A percentile compares a stretch with the other conserved stretches of the same genome.
Conservation (phyloP, 2,888 invertebrate species). For the Melieria omissa region DNA sequence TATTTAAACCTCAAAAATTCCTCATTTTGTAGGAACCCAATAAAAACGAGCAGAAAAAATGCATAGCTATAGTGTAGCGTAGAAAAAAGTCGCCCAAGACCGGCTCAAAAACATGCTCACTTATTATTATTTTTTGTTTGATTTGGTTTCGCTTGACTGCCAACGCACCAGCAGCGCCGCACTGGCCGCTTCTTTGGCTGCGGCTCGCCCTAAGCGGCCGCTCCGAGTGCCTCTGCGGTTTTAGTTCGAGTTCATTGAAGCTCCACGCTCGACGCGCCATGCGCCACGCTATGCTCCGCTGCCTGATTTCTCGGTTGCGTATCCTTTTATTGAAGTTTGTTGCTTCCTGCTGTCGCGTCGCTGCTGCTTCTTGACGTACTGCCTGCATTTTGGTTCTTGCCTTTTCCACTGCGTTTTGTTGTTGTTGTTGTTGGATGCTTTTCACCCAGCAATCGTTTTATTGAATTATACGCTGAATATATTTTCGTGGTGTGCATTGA, state of each 20-base stretch:
- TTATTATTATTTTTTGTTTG: no score
- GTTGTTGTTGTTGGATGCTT: background rate
- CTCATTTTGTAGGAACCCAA: no score
- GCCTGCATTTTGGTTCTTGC: background rate
- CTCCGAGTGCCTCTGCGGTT: slow-evolving; percentile 21
- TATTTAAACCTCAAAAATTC: no score
- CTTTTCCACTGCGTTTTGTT: slow-evolving; percentile 1
- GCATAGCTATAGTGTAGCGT: no score
- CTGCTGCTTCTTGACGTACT: slow-evolving; percentile 9
- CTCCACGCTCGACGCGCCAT: slow-evolving; percentile 8
- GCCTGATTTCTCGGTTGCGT: slow-evolving; percentile 25
- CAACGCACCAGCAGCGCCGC: no score
- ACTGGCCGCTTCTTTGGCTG: no score
- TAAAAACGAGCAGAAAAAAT: no score
- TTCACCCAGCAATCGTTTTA: slow-evolving; percentile 50
- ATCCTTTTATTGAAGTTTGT: slow-evolving; percentile 14
- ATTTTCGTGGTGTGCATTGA: slow-evolving; percentile 57
- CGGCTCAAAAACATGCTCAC: no score
- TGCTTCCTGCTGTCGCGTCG: background rate
- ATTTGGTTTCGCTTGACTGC: no score
- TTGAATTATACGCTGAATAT: slow-evolving; percentile 63
- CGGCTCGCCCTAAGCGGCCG: no score
- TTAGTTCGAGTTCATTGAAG: slow-evolving; percentile 41
- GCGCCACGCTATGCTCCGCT: slow-evolving; percentile 29
- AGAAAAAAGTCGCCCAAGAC: no score